These are phyloP conservation scores for Augiades crinisus DNA, from an alignment of 2,888 invertebrate genomes.

Conservation along the genomic window DNA sequence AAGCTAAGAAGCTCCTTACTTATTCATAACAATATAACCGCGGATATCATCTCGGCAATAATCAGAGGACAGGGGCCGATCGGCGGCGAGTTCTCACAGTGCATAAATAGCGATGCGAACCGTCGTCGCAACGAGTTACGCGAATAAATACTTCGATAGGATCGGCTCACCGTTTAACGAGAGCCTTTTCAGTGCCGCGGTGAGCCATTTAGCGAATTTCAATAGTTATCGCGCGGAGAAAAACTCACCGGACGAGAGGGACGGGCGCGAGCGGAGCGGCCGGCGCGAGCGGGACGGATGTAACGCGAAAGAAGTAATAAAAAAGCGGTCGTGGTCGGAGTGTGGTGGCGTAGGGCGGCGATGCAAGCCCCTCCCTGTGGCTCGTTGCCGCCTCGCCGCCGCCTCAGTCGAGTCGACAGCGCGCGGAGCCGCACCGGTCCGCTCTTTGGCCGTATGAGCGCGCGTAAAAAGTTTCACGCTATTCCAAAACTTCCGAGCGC, in stretches of 20 bases:
- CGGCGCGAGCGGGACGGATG: slow-evolving; percentile 67
- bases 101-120: slow-evolving; percentile 68
- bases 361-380: slow-evolving; percentile 77
- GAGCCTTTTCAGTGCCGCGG: slow-evolving; percentile 79
- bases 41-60: slow-evolving; percentile 49
- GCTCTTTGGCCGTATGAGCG: slow-evolving; percentile 49
- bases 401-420: slow-evolving; percentile 73
- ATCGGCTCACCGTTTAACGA: slow-evolving; percentile 78
- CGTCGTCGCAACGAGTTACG: slow-evolving; percentile 61
- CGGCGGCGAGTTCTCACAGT: slow-evolving; percentile 41
- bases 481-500: slow-evolving; percentile 62
- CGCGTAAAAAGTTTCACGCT: slow-evolving; percentile 76
- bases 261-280: slow-evolving; percentile 48
- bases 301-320: slow-evolving; percentile 79
- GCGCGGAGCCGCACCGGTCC: slow-evolving; percentile 71
- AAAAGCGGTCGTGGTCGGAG: slow-evolving; percentile 75
- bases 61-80: slow-evolving; percentile 40
- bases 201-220: slow-evolving; percentile 81
- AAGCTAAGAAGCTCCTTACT: slow-evolving; percentile 50
- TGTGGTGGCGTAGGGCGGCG: slow-evolving; percentile 77
- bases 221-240: slow-evolving; percentile 80
- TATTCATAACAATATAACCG: slow-evolving; percentile 52
- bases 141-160: slow-evolving; percentile 75
- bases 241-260: slow-evolving; percentile 68
- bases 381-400: slow-evolving; percentile 64